These are phyloP conservation scores for Tetramorium simillimum DNA, from an alignment of 1,140 invertebrate genomes.

Conservation along the genomic window DNA sequence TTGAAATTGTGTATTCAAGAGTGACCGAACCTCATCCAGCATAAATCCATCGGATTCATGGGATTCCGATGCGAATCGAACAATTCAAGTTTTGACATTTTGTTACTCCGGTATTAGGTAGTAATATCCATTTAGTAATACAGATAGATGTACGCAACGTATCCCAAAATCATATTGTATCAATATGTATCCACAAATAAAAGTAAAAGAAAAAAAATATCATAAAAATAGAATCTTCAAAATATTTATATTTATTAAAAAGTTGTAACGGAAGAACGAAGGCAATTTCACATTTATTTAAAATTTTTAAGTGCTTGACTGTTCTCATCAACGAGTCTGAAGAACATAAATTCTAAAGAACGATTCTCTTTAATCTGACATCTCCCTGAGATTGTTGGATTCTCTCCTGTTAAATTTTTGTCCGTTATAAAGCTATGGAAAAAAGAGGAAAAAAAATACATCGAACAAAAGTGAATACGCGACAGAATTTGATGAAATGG, in stretches of 20 bases:
- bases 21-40: slow-evolving; percentile 47
- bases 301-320: background rate
- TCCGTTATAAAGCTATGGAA: background rate
- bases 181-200: background rate
- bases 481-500: background rate
- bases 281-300: background rate
- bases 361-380: slow-evolving; percentile 25
- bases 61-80: slow-evolving; percentile 37
- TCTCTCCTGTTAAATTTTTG: background rate
- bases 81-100: slow-evolving; percentile 46
- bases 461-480: background rate
- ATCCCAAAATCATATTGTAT: background rate
- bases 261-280: background rate
- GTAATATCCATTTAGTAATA: slow-evolving; percentile 35
- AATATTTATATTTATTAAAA: background rate
- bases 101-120: slow-evolving; percentile 3
- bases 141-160: background rate
- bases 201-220: background rate
- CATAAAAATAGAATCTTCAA: background rate
- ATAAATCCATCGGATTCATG: slow-evolving; percentile 49
- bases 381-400: background rate
- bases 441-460: background rate
- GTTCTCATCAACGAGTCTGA: background rate
- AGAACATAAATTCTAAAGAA: background rate
- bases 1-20: slow-evolving; percentile 56